These are phyloP conservation scores for Cyprinodon variegatus DNA, from an alignment of 2,113 vertebrate genomes.

Conservation along the genomic window DNA sequence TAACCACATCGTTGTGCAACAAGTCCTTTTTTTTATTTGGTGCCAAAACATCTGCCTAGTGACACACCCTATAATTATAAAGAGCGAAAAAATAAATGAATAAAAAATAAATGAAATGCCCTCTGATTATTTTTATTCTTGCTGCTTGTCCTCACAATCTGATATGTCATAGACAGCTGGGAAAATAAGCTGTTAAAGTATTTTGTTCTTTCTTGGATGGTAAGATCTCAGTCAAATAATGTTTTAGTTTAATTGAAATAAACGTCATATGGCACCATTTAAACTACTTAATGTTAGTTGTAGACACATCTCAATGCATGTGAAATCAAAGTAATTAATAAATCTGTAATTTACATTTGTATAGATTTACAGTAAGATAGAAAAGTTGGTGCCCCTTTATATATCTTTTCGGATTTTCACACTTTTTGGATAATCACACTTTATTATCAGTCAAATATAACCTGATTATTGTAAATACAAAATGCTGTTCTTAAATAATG, in stretches of 20 bases:
- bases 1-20: constrained; percentile 60
- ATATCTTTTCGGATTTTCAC: neutral
- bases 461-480: too few species aligned
- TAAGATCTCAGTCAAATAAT: neutral
- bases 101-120: constrained; percentile 72
- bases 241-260: neutral
- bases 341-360: too few species aligned
- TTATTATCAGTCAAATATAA: too few species aligned
- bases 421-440: too few species aligned
- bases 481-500: neutral
- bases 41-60: constrained; percentile 82
- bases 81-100: constrained; percentile 20
- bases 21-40: constrained; percentile 55
- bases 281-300: constrained; percentile 2
- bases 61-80: constrained; percentile 89
- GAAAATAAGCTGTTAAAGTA: constrained; percentile 12
- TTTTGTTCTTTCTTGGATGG: neutral
- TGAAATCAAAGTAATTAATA: too few species aligned
- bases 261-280: neutral
- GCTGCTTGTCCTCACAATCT: constrained; percentile 48
- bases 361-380: too few species aligned
- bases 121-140: constrained; percentile 78
- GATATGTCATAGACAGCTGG: constrained; percentile 38
- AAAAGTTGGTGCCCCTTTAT: too few species aligned
- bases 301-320: too few species aligned